Percentiles rank a stretch among this genome's conserved stretches.
Conservation (phyloP, 2,888 invertebrate species). For the Phalera bucephala region DNA sequence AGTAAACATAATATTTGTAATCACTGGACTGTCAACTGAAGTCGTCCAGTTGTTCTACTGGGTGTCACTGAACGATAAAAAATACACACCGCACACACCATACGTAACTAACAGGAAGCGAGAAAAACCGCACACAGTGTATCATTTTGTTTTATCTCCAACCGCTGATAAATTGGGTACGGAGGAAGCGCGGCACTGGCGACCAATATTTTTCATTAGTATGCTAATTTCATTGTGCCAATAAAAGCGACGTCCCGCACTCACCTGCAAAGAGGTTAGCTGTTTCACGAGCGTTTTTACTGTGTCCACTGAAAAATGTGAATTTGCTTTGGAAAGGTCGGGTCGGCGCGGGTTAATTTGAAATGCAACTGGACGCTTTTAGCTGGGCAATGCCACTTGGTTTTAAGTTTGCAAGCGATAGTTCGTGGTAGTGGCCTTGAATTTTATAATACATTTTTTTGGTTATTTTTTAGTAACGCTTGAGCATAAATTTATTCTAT, state of each 20-base stretch:
- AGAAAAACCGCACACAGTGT: conserved; percentile 28
- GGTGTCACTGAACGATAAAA: no score
- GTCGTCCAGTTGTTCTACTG: no score
- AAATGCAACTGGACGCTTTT: conserved; percentile 70
- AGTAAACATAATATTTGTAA: no score
- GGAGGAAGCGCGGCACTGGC: conserved; percentile 46
- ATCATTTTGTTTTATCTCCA: conserved; percentile 51
- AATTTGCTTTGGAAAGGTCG: conserved; percentile 62
- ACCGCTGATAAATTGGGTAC: conserved; percentile 58
- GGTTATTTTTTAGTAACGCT: no score
- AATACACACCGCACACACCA: no score
- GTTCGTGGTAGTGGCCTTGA: no score
- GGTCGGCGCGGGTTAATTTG: conserved; percentile 65
- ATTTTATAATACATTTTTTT: no score
- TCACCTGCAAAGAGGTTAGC: conserved; percentile 73
- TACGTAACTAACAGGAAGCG: no score
- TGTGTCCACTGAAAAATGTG: conserved; percentile 72
- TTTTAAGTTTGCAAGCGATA: conserved; percentile 47
- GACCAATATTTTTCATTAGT: conserved; percentile 82
- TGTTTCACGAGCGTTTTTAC: conserved; percentile 67
- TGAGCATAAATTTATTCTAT: no score
- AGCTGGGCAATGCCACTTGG: conserved; percentile 46
- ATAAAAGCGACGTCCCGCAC: conserved; percentile 64
- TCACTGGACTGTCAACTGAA: no score
- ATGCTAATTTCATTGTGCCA: conserved; percentile 81